Percentiles rank a stretch among this genome's conserved stretches.
Evolutionary conservation across 2,888 invertebrate species (phyloP).

Genomic region (Oeneis ivallda): DNA sequence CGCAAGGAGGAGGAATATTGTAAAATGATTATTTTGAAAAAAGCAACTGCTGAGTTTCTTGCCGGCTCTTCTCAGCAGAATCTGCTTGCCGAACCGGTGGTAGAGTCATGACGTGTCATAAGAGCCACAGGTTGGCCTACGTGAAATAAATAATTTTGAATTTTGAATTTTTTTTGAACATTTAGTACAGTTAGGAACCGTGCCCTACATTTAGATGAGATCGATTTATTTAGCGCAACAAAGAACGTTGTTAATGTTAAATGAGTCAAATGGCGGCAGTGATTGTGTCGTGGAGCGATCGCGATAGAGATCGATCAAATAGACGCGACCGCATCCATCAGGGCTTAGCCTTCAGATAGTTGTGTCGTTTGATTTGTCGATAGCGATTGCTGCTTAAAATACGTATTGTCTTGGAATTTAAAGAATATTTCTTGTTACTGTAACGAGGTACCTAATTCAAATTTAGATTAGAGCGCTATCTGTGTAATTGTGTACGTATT

Average conservation of each 20-base stretch:
- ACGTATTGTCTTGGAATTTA: background rate
- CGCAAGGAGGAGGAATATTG: too few relatives aligned
- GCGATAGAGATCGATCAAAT: conserved; percentile 45
- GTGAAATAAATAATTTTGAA: too few relatives aligned
- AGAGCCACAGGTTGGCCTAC: too few relatives aligned
- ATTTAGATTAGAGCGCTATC: too few relatives aligned
- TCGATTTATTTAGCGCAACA: conserved; percentile 8
- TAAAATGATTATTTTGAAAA: too few relatives aligned
- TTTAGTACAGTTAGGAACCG: too few relatives aligned
- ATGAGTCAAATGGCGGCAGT: conserved; percentile 5
- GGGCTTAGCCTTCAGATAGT: background rate
- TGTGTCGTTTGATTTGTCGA: conserved; percentile 9
- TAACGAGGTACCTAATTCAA: background rate
- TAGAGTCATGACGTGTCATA: too few relatives aligned
- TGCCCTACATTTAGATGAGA: conserved; percentile 1
- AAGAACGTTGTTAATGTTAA: background rate
- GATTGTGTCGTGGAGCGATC: conserved; percentile 1
- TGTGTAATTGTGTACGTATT: too few relatives aligned
- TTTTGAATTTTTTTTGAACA: too few relatives aligned
- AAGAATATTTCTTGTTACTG: background rate
- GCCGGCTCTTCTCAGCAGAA: too few relatives aligned
- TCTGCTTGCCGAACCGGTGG: too few relatives aligned
- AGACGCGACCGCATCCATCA: conserved; percentile 44
- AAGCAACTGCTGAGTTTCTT: too few relatives aligned
- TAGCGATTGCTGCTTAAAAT: background rate